Evolutionary conservation across 2,113 vertebrate species (phyloP).

Genomic region (Dicerorhinus sumatrensis): DNA sequence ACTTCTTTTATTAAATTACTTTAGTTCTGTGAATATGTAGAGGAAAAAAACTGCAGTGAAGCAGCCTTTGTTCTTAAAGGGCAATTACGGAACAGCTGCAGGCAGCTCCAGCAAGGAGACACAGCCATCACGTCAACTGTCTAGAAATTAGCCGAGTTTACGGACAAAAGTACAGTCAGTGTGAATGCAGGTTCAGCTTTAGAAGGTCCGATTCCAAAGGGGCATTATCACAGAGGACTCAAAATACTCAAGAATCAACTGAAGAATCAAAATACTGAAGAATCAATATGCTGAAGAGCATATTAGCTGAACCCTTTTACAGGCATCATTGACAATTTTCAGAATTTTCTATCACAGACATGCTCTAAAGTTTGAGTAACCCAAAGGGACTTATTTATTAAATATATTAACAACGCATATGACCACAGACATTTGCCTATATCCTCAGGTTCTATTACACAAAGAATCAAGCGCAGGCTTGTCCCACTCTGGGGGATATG

Average conservation of each 20-base stretch:
- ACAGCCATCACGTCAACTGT: fast-evolving
- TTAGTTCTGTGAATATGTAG: not conserved
- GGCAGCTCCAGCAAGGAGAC: fast-evolving
- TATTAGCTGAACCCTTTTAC: fast-evolving
- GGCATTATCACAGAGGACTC: not conserved
- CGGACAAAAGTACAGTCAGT: fast-evolving
- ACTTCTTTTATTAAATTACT: not conserved
- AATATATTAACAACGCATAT: fast-evolving
- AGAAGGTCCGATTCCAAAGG: not conserved
- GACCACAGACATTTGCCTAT: not conserved
- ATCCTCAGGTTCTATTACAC: not conserved
- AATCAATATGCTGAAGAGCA: not conserved
- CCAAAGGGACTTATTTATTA: not conserved
- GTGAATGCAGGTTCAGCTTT: not conserved
- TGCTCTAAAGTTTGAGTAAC: not conserved
- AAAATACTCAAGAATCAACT: fast-evolving
- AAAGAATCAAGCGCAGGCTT: not conserved
- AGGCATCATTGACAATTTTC: no score
- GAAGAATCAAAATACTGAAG: not conserved
- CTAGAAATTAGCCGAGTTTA: not conserved
- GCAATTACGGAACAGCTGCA: not conserved
- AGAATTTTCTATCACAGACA: not conserved
- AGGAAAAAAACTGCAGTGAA: not conserved
- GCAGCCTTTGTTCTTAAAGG: not conserved
- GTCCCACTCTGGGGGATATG: not conserved